Conservation (phyloP, 2,113 vertebrate species). For the Phasianus colchicus region DNA sequence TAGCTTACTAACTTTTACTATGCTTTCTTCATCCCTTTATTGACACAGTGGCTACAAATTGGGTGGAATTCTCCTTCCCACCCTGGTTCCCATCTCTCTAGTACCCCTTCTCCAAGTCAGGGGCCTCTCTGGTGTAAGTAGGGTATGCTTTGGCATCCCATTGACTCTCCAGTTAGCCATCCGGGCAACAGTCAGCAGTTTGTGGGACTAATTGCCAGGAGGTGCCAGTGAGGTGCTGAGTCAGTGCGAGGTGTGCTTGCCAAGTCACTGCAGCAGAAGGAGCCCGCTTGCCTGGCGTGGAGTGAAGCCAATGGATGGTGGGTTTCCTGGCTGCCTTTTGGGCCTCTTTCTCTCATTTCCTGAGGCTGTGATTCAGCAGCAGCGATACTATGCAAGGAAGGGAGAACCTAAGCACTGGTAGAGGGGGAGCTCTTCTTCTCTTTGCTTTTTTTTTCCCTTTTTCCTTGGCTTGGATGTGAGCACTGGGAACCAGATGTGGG, state of each 20-base stretch:
- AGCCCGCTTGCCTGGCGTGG: slow-evolving; percentile 37
- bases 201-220: slow-evolving; percentile 72
- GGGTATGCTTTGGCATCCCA: neutral
- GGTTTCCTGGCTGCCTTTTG: slow-evolving; percentile 54
- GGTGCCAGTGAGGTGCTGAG: slow-evolving; percentile 72
- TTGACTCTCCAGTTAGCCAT: slow-evolving; percentile 19
- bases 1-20: neutral
- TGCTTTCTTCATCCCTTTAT: neutral
- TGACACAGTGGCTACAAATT: neutral
- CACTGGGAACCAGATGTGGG: neutral
- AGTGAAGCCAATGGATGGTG: slow-evolving; percentile 56
- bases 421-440: neutral
- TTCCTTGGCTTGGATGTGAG: neutral
- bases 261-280: slow-evolving; percentile 78
- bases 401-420: neutral
- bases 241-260: slow-evolving; percentile 71
- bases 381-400: neutral
- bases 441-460: accelerated
- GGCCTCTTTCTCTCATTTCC: slow-evolving; percentile 25
- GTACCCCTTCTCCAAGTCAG: too few relatives aligned
- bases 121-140: neutral
- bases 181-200: slow-evolving; percentile 59
- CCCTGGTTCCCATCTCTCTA: neutral
- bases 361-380: neutral
- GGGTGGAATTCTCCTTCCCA: neutral